Conservation (phyloP, 2,888 invertebrate genomes). For the Synergus umbraculus region DNA sequence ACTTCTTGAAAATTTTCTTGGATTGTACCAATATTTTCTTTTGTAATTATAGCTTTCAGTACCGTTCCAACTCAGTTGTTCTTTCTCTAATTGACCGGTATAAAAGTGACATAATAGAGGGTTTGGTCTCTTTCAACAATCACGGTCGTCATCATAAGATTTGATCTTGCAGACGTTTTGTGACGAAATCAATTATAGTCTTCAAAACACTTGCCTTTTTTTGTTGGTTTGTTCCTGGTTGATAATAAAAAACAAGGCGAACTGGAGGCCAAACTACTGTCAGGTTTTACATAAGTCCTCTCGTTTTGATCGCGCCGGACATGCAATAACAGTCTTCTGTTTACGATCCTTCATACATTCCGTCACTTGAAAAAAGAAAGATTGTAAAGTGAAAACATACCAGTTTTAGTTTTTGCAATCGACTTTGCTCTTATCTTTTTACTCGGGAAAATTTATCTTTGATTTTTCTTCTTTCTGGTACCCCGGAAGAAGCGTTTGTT, state of each 20-base stretch:
- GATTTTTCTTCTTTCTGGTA: neutral
- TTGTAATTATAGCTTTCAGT: neutral
- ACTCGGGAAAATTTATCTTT: neutral
- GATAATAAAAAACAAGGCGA: slow-evolving; percentile 12
- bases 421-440: neutral
- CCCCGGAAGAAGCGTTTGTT: neutral
- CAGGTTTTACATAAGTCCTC: slow-evolving; percentile 23
- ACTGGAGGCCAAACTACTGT: neutral
- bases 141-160: slow-evolving; percentile 1
- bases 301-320: neutral
- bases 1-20: neutral
- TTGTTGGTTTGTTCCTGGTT: neutral
- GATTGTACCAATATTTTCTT: slow-evolving; percentile 1
- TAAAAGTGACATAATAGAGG: neutral
- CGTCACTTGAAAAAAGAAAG: neutral
- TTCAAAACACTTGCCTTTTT: slow-evolving; percentile 1
- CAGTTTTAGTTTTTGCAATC: neutral
- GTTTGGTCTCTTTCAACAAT: neutral
- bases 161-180: slow-evolving; percentile 11
- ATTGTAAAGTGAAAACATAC: slow-evolving; percentile 9
- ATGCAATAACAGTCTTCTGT: slow-evolving; percentile 1
- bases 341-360: slow-evolving; percentile 8
- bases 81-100: neutral
- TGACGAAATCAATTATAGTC: slow-evolving; percentile 16
- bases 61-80: neutral